phyloP scores from a whole-genome alignment of 2,113 vertebrate genomes.

The Anarhynchus alexandrinus region DNA sequence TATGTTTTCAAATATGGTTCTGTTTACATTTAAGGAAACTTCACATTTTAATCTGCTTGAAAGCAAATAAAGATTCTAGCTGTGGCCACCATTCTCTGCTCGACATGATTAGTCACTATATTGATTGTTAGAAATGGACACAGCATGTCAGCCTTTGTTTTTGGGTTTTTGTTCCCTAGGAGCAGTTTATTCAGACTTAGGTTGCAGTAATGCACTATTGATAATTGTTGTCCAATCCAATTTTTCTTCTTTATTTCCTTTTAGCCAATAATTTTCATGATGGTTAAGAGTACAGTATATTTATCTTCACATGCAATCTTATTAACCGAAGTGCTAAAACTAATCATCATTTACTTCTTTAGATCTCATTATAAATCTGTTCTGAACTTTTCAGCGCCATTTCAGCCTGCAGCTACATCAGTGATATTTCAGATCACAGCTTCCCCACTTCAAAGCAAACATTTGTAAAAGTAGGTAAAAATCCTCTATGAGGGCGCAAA shows the following conservation, averaged over 20 bases:
- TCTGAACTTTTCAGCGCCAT: not conserved
- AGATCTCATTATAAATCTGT: not conserved
- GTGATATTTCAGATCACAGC: not conserved
- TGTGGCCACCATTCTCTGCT: not conserved
- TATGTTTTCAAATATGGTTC: not conserved
- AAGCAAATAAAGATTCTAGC: not conserved
- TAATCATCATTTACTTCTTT: not conserved
- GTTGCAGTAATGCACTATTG: conserved; percentile 18
- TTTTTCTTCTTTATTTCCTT: conserved; percentile 19
- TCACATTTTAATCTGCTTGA: not conserved
- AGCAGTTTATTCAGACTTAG: not conserved
- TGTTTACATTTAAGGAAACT: not conserved
- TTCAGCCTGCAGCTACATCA: not conserved
- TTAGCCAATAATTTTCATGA: not conserved
- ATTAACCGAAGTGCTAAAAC: not conserved
- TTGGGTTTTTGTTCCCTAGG: not conserved
- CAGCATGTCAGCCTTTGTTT: not conserved
- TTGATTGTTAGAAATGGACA: not conserved
- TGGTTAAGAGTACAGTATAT: not conserved
- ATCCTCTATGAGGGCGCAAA: not conserved
- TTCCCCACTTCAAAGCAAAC: not conserved
- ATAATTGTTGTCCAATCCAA: not conserved
- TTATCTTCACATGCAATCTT: not conserved
- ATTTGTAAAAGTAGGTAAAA: not conserved
- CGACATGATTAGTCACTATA: not conserved